A percentile compares a stretch with the other conserved stretches of the same genome.
phyloP scores from a whole-genome alignment of 2,888 invertebrate genomes.

The Drosophila meridiana region DNA sequence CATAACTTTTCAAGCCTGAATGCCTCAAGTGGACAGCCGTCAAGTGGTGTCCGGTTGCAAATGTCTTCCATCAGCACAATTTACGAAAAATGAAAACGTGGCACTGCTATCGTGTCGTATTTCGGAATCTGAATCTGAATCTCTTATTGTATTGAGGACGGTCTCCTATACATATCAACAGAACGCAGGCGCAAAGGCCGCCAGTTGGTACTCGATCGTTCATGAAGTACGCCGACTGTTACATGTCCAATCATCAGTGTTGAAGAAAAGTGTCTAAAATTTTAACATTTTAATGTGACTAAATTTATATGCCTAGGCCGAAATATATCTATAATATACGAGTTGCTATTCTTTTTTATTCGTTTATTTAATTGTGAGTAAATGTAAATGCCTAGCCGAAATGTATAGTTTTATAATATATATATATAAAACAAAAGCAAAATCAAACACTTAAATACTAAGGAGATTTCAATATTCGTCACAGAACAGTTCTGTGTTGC shows the following conservation, averaged over 20 bases:
- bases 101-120: slow-evolving; percentile 27
- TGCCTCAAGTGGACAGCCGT: neutral
- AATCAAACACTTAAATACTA: slow-evolving; percentile 13
- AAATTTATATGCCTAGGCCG: slow-evolving; percentile 1
- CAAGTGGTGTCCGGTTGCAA: slow-evolving; percentile 20
- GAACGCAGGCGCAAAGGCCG: slow-evolving; percentile 31
- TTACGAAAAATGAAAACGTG: slow-evolving; percentile 22
- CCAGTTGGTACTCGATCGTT: slow-evolving; percentile 29
- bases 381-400: slow-evolving; percentile 5
- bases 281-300: neutral
- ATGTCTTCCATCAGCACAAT: slow-evolving; percentile 15
- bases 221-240: neutral
- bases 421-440: slow-evolving; percentile 7
- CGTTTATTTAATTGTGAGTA: slow-evolving; percentile 3
- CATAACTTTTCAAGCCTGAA: neutral
- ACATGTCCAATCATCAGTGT: neutral
- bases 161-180: slow-evolving; percentile 6
- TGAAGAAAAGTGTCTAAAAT: neutral
- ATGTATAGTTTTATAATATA: neutral
- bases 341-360: neutral
- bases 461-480: slow-evolving; percentile 32
- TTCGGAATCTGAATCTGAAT: slow-evolving; percentile 26
- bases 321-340: neutral
- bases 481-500: slow-evolving; percentile 12
- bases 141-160: slow-evolving; percentile 13